Base-by-base conservation (phyloP, 2,888 invertebrate species). In the Stramonita haemastoma region DNA sequence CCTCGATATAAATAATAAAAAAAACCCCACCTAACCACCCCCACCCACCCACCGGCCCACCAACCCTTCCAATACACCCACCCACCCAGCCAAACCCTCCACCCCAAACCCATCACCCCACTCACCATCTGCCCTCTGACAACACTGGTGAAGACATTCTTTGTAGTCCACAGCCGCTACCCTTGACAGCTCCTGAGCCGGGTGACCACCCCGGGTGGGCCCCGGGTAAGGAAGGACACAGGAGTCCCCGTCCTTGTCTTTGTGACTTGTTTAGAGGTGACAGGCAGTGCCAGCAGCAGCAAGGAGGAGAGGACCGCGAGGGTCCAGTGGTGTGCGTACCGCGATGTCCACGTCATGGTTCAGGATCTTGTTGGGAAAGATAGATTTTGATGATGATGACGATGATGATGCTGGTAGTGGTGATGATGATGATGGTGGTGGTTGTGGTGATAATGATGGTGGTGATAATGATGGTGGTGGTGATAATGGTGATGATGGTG, bases 401-500 rank as follows among this genome's bases (percentile, higher is more conserved):
- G 26, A 29, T 29, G 26, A n/a, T 77, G 29, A 77, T 29, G 73
- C n/a, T 29, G 73, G n/a, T 29, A 29, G 26, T n/a, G n/a, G 26
- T n/a, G 73, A n/a, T n/a, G 73, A n/a, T 29, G 73, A n/a, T 22
- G 73, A 77, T 77, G 73, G 13, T 66, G 66, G 26, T 66, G 66
- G 26, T 22, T 4, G 26, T 26, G 19, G 26, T 66, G 66, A 66
- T 66, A 13, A 77, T 77, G 73, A n/a, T 29, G 11, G 26, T 32
- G 32, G 26, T 77, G 73, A n/a, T 77, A 29, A n/a, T 73, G 73
- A n/a, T 73, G 73, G 1, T 73, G 73, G n/a, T 73, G 73, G 11
- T 73, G 73, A n/a, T 77, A 29, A n/a, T 77, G 73, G 26, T 77
- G 73, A n/a, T 77, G 73, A 77, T 77, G 73, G n/a, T 73, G 73